Base-by-base conservation (phyloP, 1,140 invertebrate species). In the Pseudomyrmex dendroicus region DNA sequence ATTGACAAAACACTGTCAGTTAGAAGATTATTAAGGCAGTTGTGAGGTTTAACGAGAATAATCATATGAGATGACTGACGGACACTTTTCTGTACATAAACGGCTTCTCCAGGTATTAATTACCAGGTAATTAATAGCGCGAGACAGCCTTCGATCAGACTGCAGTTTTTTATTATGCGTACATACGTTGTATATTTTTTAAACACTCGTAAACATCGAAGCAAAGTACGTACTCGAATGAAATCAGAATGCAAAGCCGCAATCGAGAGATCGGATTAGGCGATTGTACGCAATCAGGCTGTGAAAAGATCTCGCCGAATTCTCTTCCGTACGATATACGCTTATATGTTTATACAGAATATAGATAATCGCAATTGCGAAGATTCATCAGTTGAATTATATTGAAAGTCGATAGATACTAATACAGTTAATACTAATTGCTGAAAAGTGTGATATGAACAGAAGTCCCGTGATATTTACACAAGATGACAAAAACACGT, bases 21-120 rank as follows among this genome's bases (percentile, higher is more conserved):
- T 35, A 35, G 35, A 35, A 35, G 35, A 35, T 67, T 67, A 2
- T 77, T 77, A 77, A 77, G 73, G 73, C 73, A 77, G 62, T 66
- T 77, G 15, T 61, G 62, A 77, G 25, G 3, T 76, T 66, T 13
- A 25, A 76, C 3, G 48, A 54, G n/a, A 54, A 20, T 64, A 22
- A 10, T 64, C 46, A 17, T 20, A 17, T 20, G 7, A 59, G n/a
- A 17, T 20, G n/a, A 17, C 2, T 17, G n/a, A 59, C 15, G 4
- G 57, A 59, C 15, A 59, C 17, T 44, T 15, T 59, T 5, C 35
- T 61, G 35, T 35, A 35, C 35, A 35, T 35, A 35, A 12, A 73
- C 70, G 12, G 17, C n/a, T 12, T 46, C 5, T n/a, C 44, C 9
- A 57, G n/a, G 7, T 22, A 59, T 73, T n/a, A n/a, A 22, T 66